Base-by-base conservation (phyloP, 2,113 vertebrate species). In the Lasiurus borealis region DNA sequence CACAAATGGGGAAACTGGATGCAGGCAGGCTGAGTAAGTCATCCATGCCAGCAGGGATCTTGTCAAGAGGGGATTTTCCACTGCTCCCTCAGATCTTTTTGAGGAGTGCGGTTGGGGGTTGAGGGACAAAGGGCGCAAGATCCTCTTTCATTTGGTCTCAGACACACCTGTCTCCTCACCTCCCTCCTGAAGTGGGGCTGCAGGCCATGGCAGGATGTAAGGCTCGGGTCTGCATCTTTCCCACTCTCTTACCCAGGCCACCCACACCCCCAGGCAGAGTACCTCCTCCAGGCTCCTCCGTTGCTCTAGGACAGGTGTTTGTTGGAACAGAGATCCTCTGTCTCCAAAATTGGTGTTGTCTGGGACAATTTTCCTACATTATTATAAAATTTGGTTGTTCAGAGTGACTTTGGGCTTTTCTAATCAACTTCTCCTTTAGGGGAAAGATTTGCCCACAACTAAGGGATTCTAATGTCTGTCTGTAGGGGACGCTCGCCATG, bases 51-150 rank as follows among this genome's bases (percentile, higher is more conserved):
- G 25, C 31, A 11, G 29, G 72, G 46, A 36, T 15, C 50, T 40
- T 23, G 8, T 54, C 36, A 6, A 59, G 36, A 27, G 73, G 59
- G 83, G 31, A 44, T 40, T 81, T 46, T 40, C 5, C 0, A 0
- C 2, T 1, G 29, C n/a, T 68, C 15, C n/a, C 48, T 15, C 40
- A 52, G 71, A 5, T 64, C 31, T 50, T 25, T 64, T 5, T 40
- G 15, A 7, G 2, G 27, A 59, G 14, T 2, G 27, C 19, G 7
- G 36, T 14, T 16, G 2, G 10, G 0, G 12, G 13, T 15, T 1
- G 36, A 14, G 9, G 13, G 11, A 5, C 46, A 57, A 57, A 71
- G 9, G 29, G 29, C 6, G 36, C 31, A 8, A 68, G 62, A 29
- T 48, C 40, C 50, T 66, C 78, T 93, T 85, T 82, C 29, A 21